Conservation (phyloP, 2,797 vertebrate species). For the Aeoliscus strigatus region DNA sequence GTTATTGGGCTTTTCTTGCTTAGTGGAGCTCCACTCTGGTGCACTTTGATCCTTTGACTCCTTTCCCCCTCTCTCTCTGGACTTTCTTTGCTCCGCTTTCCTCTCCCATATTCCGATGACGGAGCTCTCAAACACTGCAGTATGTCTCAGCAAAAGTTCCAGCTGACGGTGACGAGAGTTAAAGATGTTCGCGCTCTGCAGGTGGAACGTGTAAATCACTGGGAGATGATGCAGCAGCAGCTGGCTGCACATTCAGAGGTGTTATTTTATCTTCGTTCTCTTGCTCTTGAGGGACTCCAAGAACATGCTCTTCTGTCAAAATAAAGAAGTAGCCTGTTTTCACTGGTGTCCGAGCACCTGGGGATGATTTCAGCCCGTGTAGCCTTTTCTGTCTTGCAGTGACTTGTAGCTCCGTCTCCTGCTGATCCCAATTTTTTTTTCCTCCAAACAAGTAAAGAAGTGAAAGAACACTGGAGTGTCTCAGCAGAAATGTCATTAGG, state of each 20-base stretch:
- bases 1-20: constrained; percentile 25
- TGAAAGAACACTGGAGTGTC: constrained; percentile 18
- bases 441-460: constrained; percentile 29
- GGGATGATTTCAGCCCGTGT: constrained; percentile 36
- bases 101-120: no score
- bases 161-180: neutral
- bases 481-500: constrained; percentile 31
- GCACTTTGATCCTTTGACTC: constrained; percentile 21
- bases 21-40: constrained; percentile 16
- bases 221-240: constrained; percentile 3
- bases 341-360: constrained; percentile 26
- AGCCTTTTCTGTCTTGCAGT: constrained; percentile 25
- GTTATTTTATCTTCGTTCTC: constrained; percentile 18
- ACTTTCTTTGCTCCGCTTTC: no score
- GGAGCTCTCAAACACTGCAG: no score
- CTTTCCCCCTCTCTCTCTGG: neutral
- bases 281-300: constrained; percentile 11
- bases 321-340: constrained; percentile 8
- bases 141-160: no score
- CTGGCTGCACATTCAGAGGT: constrained; percentile 16
- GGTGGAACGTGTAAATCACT: constrained; percentile 2
- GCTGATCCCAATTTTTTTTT: constrained; percentile 27
- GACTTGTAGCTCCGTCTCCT: constrained; percentile 20
- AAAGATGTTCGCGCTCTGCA: neutral
- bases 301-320: constrained; percentile 10